Base-by-base conservation (phyloP, 2,888 invertebrate genomes). In the Trichogramma evanescens region DNA sequence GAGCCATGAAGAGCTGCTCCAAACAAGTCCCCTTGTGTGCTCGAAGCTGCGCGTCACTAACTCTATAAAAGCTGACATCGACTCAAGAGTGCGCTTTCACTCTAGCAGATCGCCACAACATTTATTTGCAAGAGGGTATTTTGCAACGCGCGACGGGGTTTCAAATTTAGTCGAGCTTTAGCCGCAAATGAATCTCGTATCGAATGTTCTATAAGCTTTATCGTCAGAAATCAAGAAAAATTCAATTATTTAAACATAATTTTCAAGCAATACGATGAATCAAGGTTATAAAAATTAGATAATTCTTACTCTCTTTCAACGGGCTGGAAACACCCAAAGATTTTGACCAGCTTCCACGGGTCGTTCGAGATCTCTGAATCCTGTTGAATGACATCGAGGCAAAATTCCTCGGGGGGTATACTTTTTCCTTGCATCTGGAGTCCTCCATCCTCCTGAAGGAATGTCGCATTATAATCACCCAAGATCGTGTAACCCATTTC, bases 281-380 rank as follows among this genome's bases (percentile, higher is more conserved):
- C 6, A 10, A 6, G 6, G 9, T 10, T 10, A 13, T 10, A 13
- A 7, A 13, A 49, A n/a, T 10, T 10, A 5, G 9, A 44, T n/a
- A 54, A 41, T 10, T 48, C 68, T 66, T 65, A 77, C 77, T 70
- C 73, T 63, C 71, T 70, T 4, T 79, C 77, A 67, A 83, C 81
- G 67, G 84, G 82, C 67, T 86, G 83, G 13, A 83, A 78, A 71
- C 88, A 88, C 4, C 83, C 82, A 66, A 86, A 83, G 67, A 87
- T 83, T 75, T 86, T 84, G 38, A 83, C 73, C n/a, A 70, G 67
- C 13, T 68, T 70, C 38, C 72, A 71, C 48, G 49, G 65, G 52
- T 43, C 57, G 55, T 71, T 68, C 54, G 77, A 78, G 61, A 71
- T 70, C 62, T 78, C 71, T 62, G 26, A 26, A 26, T 26, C 26